Evolutionary conservation across 2,113 vertebrate species (phyloP).

Genomic region (Gavia stellata): DNA sequence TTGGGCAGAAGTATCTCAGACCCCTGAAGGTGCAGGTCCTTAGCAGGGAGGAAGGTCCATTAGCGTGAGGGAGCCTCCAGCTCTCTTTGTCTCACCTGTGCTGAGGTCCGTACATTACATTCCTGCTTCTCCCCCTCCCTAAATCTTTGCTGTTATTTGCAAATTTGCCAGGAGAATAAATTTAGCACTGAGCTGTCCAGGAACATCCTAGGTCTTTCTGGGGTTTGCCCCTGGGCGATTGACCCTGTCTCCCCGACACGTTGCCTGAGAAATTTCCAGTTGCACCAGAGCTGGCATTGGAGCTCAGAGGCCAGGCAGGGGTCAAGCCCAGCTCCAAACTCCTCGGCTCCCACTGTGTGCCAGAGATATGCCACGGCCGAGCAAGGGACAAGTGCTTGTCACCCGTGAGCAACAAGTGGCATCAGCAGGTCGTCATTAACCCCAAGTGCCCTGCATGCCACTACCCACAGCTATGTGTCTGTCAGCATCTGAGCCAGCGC

Average conservation of each 20-base stretch:
- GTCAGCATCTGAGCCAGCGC: not conserved
- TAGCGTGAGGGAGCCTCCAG: not conserved
- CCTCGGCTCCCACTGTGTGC: accelerated
- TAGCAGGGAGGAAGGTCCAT: not conserved
- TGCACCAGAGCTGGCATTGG: not conserved
- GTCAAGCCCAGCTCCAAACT: not conserved
- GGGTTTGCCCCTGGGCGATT: not conserved
- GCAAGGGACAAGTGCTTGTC: not conserved
- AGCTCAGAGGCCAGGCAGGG: not conserved
- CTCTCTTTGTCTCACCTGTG: not conserved
- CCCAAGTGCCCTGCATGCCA: no score
- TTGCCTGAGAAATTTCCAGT: not conserved
- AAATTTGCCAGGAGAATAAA: not conserved
- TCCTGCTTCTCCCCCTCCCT: not conserved
- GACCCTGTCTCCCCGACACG: accelerated
- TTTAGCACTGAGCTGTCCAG: not conserved
- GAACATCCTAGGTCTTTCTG: not conserved
- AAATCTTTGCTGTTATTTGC: not conserved
- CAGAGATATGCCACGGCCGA: accelerated
- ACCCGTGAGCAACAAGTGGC: not conserved
- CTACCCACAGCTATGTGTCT: not conserved
- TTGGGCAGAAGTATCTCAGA: not conserved
- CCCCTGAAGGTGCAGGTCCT: not conserved
- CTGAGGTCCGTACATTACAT: not conserved
- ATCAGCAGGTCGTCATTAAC: not conserved